Evolutionary conservation across 2,113 vertebrate species (phyloP).

Genomic region (Dascyllus trimaculatus): DNA sequence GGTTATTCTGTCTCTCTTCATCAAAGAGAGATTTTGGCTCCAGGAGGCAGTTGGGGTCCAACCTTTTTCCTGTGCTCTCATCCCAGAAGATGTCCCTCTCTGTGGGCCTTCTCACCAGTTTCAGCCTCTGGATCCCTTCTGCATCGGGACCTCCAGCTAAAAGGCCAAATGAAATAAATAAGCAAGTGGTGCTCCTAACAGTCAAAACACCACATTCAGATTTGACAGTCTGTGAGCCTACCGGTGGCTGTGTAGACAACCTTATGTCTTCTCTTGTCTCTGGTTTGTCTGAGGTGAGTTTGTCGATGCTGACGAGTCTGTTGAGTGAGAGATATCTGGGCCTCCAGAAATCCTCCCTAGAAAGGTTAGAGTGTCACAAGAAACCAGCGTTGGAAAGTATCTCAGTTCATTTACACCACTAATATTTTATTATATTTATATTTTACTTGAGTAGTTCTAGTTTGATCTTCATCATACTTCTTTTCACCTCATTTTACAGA

Average conservation of each 20-base stretch:
- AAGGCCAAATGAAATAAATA: slow-evolving; percentile 5
- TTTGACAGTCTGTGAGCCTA: slow-evolving; percentile 16
- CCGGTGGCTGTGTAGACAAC: slow-evolving; percentile 47
- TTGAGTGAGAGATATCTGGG: slow-evolving; percentile 66
- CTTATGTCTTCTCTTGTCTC: slow-evolving; percentile 49
- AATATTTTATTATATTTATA: no score
- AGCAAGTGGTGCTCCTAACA: not conserved
- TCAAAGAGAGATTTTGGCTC: slow-evolving; percentile 37
- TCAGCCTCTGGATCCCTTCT: slow-evolving; percentile 34
- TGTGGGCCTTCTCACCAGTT: slow-evolving; percentile 73
- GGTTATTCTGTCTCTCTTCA: slow-evolving; percentile 3
- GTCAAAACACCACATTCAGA: not conserved
- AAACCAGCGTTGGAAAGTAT: not conserved
- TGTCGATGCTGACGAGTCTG: slow-evolving; percentile 45
- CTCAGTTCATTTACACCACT: no score
- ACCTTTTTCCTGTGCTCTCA: slow-evolving; percentile 78
- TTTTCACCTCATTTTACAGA: no score
- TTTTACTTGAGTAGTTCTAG: no score
- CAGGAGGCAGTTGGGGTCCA: slow-evolving; percentile 68
- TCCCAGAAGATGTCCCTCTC: slow-evolving; percentile 83
- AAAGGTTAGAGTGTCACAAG: not conserved
- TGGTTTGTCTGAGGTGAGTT: slow-evolving; percentile 58
- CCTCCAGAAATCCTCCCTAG: slow-evolving; percentile 62
- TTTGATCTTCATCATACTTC: no score
- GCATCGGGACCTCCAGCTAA: slow-evolving; percentile 14